Base-by-base conservation (phyloP, 2,888 invertebrate species). In the Trichacis sp. region DNA sequence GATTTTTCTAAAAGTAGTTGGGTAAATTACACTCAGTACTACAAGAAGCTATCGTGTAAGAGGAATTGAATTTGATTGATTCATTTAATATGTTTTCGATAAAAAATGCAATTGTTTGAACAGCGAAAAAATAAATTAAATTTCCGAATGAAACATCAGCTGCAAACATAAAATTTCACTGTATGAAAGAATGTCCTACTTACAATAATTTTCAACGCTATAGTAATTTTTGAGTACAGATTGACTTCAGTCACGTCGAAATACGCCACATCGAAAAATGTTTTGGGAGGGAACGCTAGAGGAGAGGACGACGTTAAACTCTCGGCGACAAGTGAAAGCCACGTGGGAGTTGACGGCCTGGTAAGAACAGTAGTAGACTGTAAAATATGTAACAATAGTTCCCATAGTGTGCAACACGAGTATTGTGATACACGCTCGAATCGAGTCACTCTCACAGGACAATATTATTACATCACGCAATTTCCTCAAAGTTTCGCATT, bases 381-480 rank as follows among this genome's bases (percentile, higher is more conserved):
- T 83, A 83, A 82, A 84, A 84, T 84, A 78, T 83, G 82, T 84
- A 84, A 84, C 84, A 84, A 83, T 83, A 77, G 80, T 80, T 82
- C 82, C 81, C 82, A 82, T 80, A 78, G 77, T 78, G 76, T 80
- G 82, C 79, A 82, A 81, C 74, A 77, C 60, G 50, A 55, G 75
- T 75, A 82, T 82, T 82, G 81, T 80, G 72, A 72, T 71, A 72
- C 70, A 64, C 68, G 63, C 55, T 72, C 73, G 68, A 73, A 73
- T 75, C 74, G 68, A 78, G 77, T 75, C 79, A 82, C 79, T 83
- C 82, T 81, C 82, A 83, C 82, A 82, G 77, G 80, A 82, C 81
- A 81, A 83, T 24, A 24, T 83, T 80, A 82, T 84, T 83, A 79
- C 81, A 81, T 83, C 80, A 83, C 78, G 82, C 83, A 82, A 82